These are phyloP conservation scores for Ophthalmolycus amberensis DNA, from an alignment of 2,113 vertebrate species.

Conservation along the genomic window DNA sequence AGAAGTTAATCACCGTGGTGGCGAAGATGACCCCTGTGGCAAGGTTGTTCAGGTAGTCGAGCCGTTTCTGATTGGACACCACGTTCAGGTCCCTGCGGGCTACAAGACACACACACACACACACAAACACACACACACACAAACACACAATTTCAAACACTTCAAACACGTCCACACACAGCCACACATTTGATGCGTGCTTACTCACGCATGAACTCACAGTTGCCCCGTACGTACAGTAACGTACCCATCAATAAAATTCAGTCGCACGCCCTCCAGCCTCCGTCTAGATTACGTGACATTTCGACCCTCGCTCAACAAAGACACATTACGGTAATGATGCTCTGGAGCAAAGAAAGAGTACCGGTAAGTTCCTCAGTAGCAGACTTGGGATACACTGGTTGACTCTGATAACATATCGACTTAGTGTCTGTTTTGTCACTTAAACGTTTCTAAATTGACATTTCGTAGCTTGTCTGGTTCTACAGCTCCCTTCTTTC, in stretches of 20 bases:
- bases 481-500: background rate
- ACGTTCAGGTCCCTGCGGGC: slow-evolving; percentile 82
- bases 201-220: slow-evolving; percentile 13
- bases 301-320: slow-evolving; percentile 6
- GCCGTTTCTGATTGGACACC: slow-evolving; percentile 79
- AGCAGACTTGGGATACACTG: background rate
- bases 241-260: background rate
- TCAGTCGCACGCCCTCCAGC: slow-evolving; percentile 36
- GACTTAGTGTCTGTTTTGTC: background rate
- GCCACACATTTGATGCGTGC: slow-evolving; percentile 16
- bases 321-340: background rate
- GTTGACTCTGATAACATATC: background rate
- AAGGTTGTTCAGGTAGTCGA: slow-evolving; percentile 80
- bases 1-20: slow-evolving; percentile 77
- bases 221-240: background rate
- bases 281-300: slow-evolving; percentile 6
- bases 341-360: background rate
- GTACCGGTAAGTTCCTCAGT: no score
- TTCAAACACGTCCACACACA: slow-evolving; percentile 51
- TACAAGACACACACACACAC: slow-evolving; percentile 54
- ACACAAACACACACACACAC: slow-evolving; percentile 48
- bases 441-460: background rate
- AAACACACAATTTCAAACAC: slow-evolving; percentile 59
- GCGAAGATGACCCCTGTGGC: slow-evolving; percentile 74
- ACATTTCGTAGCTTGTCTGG: background rate